Evolutionary conservation across 2,888 invertebrate genomes (phyloP).

Genomic region (Euclidia mi): DNA sequence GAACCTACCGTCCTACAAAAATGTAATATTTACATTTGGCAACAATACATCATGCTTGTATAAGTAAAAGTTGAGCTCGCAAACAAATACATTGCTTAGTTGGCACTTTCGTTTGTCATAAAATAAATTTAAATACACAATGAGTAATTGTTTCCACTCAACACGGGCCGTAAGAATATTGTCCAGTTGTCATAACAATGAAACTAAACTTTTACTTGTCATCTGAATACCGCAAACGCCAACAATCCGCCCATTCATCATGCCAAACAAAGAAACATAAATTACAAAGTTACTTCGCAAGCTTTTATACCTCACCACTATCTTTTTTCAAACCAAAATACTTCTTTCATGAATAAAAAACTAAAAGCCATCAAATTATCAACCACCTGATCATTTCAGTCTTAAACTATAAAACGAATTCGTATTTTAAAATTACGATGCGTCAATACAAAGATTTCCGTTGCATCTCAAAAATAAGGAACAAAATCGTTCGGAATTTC

Average conservation of each 20-base stretch:
- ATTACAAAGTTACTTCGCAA: slow-evolving; percentile 66
- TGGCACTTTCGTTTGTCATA: not conserved
- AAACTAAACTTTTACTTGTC: slow-evolving; percentile 37
- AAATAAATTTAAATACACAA: slow-evolving; percentile 14
- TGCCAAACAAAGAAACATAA: slow-evolving; percentile 72
- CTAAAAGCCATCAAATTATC: slow-evolving; percentile 37
- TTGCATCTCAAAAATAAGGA: slow-evolving; percentile 30
- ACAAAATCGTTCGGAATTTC: slow-evolving; percentile 36
- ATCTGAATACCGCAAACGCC: slow-evolving; percentile 42
- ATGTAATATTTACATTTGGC: no score
- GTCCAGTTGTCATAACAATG: slow-evolving; percentile 30
- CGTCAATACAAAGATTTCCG: slow-evolving; percentile 36
- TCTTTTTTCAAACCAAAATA: slow-evolving; percentile 28
- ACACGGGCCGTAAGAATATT: slow-evolving; percentile 25
- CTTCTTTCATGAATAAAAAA: slow-evolving; percentile 27
- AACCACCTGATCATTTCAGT: slow-evolving; percentile 45
- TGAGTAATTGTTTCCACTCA: not conserved
- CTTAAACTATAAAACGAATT: slow-evolving; percentile 33
- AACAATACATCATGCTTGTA: no score
- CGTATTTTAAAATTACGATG: slow-evolving; percentile 31
- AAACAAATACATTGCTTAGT: not conserved
- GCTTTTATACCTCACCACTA: slow-evolving; percentile 34
- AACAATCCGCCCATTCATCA: slow-evolving; percentile 42
- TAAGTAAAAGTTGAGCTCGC: no score
- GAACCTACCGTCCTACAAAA: no score